phyloP scores from a whole-genome alignment of 2,888 invertebrate genomes.

The Crocallis elinguaria region DNA sequence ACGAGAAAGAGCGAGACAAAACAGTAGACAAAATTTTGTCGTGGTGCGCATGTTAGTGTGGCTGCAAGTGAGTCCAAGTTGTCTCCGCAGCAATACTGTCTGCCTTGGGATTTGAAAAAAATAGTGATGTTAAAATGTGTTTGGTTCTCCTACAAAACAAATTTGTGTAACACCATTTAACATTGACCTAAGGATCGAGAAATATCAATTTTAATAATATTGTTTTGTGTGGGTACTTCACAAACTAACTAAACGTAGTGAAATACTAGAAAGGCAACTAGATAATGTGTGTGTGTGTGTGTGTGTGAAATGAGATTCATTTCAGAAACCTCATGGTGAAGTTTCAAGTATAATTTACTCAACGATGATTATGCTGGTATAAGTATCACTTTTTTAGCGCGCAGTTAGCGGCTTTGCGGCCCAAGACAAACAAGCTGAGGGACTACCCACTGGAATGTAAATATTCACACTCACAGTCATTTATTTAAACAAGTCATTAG shows the following conservation, averaged over 20 bases:
- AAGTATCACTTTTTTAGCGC: too few relatives aligned
- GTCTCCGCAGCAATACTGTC: neutral
- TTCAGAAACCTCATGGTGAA: conserved; percentile 9
- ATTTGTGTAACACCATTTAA: too few relatives aligned
- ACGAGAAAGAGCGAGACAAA: too few relatives aligned
- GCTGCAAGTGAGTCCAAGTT: neutral
- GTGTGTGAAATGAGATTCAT: conserved; percentile 32
- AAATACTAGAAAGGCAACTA: neutral
- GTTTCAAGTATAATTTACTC: neutral
- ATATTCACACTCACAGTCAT: conserved; percentile 20
- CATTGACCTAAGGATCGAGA: neutral
- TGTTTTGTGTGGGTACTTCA: neutral
- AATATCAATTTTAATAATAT: neutral
- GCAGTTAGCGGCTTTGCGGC: neutral
- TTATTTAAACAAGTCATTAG: too few relatives aligned
- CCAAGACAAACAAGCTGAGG: conserved; percentile 18
- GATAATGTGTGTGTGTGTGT: neutral
- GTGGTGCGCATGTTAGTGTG: too few relatives aligned
- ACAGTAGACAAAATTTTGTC: too few relatives aligned
- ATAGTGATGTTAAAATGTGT: neutral
- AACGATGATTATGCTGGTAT: too few relatives aligned
- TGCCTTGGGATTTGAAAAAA: conserved; percentile 1
- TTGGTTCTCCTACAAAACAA: too few relatives aligned
- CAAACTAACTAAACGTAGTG: neutral
- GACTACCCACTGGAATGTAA: conserved; percentile 36